Conservation (phyloP, 2,888 invertebrate genomes). For the Andrena hattorfiana region DNA sequence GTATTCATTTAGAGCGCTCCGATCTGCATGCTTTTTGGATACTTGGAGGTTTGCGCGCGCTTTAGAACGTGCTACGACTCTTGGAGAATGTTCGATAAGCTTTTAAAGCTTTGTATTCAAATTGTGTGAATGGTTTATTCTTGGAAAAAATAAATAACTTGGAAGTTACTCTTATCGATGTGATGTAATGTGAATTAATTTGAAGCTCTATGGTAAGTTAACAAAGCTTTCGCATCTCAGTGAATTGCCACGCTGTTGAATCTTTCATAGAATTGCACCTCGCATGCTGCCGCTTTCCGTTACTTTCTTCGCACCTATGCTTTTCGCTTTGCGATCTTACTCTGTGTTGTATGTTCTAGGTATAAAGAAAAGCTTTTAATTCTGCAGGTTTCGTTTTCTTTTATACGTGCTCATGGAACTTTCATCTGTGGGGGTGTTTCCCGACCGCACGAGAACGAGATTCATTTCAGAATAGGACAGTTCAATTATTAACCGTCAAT, state of each 20-base stretch:
- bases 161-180: neutral
- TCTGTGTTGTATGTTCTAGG: neutral
- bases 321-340: constrained; percentile 29
- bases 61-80: neutral
- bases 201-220: constrained; percentile 15
- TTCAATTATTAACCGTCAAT: too few relatives aligned
- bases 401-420: constrained; percentile 54
- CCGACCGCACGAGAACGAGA: neutral
- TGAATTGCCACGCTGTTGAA: neutral
- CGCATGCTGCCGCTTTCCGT: constrained; percentile 34
- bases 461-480: too few relatives aligned
- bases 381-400: constrained; percentile 24
- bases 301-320: constrained; percentile 1
- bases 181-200: constrained; percentile 1
- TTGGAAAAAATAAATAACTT: neutral
- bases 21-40: constrained; percentile 28
- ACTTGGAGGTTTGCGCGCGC: neutral
- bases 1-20: constrained; percentile 33
- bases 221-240: neutral
- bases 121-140: neutral
- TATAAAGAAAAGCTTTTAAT: constrained; percentile 25
- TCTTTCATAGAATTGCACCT: neutral
- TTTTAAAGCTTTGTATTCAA: neutral
- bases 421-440: constrained; percentile 59
- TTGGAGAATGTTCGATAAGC: neutral